These are phyloP conservation scores for Lochmaea capreae DNA, from an alignment of 2,888 invertebrate genomes.

Conservation along the genomic window DNA sequence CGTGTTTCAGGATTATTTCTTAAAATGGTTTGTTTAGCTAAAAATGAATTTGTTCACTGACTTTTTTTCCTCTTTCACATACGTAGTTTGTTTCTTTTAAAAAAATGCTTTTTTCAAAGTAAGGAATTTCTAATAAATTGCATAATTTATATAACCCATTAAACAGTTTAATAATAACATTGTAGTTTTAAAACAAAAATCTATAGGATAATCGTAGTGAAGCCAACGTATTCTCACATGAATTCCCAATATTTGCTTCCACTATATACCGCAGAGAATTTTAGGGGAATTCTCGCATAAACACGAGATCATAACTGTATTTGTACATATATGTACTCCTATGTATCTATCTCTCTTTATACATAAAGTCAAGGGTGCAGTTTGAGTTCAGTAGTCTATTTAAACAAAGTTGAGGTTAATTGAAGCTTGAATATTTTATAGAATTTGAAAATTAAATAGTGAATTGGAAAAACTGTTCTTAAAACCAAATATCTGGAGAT, in stretches of 20 bases:
- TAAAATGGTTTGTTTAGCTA: too few species aligned
- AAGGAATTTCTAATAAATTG: background rate
- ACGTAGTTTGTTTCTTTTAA: too few species aligned
- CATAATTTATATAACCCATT: background rate
- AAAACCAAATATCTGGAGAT: background rate
- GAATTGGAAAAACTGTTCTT: background rate
- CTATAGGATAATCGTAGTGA: background rate
- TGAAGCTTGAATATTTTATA: conserved; percentile 8
- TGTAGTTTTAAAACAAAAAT: background rate
- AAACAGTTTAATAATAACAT: background rate
- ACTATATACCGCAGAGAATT: background rate
- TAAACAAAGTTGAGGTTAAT: background rate
- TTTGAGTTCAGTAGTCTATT: background rate
- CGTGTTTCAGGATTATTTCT: too few species aligned
- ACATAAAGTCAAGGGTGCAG: background rate
- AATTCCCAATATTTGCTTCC: background rate
- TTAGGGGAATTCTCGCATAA: background rate
- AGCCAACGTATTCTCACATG: conserved; percentile 1
- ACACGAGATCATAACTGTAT: conserved; percentile 1
- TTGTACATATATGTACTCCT: background rate
- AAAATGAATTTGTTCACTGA: too few species aligned
- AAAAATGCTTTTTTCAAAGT: background rate
- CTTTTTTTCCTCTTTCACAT: too few species aligned
- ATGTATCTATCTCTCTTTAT: background rate
- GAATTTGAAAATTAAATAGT: background rate